Conservation (phyloP, 2,888 invertebrate genomes). For the Pseudanteris insignis region DNA sequence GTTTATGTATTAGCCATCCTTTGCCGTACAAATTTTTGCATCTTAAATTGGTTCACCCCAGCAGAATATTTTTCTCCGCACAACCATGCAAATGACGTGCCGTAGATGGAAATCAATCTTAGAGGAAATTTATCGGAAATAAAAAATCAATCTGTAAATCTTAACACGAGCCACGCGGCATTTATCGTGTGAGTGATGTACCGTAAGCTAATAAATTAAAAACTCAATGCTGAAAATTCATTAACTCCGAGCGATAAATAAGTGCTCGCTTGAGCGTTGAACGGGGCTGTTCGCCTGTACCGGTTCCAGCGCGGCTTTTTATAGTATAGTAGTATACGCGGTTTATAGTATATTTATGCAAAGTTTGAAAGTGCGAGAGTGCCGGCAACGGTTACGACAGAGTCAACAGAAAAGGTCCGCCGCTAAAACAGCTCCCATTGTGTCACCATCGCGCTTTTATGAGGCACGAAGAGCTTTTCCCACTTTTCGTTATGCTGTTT, state of each 20-base stretch:
- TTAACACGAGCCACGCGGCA: no score
- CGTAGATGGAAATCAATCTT: no score
- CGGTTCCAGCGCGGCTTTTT: conserved; percentile 10
- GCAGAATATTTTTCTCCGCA: no score
- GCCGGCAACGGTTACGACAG: conserved; percentile 34
- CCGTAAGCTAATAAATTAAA: conserved; percentile 60
- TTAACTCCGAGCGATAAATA: conserved; percentile 63
- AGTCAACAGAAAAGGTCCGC: conserved; percentile 38
- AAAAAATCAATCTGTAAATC: no score
- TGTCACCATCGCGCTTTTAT: conserved; percentile 55
- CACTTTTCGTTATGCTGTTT: conserved; percentile 14
- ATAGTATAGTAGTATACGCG: conserved; percentile 56
- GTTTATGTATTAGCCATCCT: no score
- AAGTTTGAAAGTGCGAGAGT: conserved; percentile 57
- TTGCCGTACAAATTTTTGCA: no score
- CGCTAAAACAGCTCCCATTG: conserved; percentile 53
- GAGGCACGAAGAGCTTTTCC: conserved; percentile 48
- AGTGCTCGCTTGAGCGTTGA: conserved; percentile 47
- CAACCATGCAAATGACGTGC: no score
- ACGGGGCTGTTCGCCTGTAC: conserved; percentile 39
- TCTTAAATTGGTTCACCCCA: no score
- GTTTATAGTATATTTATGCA: conserved; percentile 64
- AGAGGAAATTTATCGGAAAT: no score
- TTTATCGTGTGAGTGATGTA: no score
- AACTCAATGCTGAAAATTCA: conserved; percentile 58